These are phyloP conservation scores for Cantharis rustica DNA, from an alignment of 2,888 invertebrate genomes.

Conservation along the genomic window DNA sequence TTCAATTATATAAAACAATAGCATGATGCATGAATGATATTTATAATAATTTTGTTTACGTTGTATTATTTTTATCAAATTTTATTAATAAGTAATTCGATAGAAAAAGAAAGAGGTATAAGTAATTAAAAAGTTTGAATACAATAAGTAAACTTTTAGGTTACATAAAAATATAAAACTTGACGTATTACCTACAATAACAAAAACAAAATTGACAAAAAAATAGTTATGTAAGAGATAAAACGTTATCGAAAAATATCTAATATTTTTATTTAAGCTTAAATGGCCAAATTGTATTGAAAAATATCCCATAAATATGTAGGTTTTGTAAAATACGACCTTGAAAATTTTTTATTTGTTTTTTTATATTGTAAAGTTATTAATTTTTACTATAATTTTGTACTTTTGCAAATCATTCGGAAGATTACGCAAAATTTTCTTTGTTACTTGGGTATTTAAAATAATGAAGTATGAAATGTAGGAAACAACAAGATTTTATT, in stretches of 20 bases:
- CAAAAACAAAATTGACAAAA: not conserved
- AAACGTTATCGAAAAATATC: not conserved
- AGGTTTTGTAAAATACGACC: too few species aligned
- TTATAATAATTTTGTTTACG: not conserved
- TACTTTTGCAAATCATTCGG: not conserved
- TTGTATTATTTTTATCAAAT: not conserved
- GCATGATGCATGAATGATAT: not conserved
- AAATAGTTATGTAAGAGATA: not conserved
- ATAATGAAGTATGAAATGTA: not conserved
- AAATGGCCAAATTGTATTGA: not conserved
- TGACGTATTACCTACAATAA: not conserved
- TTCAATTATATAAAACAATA: not conserved
- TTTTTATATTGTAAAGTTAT: not conserved
- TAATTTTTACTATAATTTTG: not conserved
- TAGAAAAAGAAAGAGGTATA: too few species aligned
- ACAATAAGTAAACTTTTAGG: not conserved
- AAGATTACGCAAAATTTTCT: not conserved
- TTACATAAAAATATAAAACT: not conserved
- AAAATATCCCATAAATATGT: too few species aligned
- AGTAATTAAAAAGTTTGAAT: not conserved
- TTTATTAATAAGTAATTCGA: not conserved
- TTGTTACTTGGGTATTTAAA: not conserved
- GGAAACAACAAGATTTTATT: not conserved
- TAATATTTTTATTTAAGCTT: not conserved
- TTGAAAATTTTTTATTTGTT: not conserved